Conservation (phyloP, 2,113 vertebrate genomes). For the Sphaerodactylus townsendi region DNA sequence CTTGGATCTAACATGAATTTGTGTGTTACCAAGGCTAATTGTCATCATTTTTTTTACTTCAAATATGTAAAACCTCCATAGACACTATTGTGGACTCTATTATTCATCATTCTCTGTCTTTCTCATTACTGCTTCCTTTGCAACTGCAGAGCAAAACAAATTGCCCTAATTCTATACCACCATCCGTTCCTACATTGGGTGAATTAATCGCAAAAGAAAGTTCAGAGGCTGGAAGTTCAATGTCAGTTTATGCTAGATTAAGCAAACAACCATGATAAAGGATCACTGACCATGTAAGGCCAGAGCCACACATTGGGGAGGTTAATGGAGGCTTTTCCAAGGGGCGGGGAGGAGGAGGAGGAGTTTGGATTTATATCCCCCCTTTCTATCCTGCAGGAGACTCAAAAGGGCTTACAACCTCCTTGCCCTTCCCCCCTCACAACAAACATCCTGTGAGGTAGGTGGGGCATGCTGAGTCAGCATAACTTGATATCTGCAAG, state of each 20-base stretch:
- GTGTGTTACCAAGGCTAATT: background rate
- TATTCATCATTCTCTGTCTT: background rate
- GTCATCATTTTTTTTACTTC: background rate
- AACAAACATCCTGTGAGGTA: too few relatives aligned
- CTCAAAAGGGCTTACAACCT: too few relatives aligned
- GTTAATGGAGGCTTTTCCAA: background rate
- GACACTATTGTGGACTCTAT: background rate
- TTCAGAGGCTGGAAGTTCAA: background rate
- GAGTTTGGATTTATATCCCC: too few relatives aligned
- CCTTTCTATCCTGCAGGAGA: too few relatives aligned
- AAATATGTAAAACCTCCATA: background rate
- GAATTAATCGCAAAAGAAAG: background rate
- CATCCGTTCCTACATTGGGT: background rate
- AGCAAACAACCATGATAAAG: background rate
- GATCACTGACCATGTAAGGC: background rate
- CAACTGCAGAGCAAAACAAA: background rate
- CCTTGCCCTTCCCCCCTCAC: too few relatives aligned
- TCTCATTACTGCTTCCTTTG: background rate
- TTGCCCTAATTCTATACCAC: background rate
- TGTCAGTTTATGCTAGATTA: background rate
- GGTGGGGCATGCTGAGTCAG: constrained; percentile 1
- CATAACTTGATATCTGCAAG: background rate
- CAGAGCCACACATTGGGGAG: background rate
- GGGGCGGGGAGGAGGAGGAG: too few relatives aligned
- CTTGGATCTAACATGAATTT: constrained; percentile 21